Evolutionary conservation across 2,888 invertebrate genomes (phyloP), one percentile per base, ranked within the genome.

Genomic region (Deilephila porcellus): DNA sequence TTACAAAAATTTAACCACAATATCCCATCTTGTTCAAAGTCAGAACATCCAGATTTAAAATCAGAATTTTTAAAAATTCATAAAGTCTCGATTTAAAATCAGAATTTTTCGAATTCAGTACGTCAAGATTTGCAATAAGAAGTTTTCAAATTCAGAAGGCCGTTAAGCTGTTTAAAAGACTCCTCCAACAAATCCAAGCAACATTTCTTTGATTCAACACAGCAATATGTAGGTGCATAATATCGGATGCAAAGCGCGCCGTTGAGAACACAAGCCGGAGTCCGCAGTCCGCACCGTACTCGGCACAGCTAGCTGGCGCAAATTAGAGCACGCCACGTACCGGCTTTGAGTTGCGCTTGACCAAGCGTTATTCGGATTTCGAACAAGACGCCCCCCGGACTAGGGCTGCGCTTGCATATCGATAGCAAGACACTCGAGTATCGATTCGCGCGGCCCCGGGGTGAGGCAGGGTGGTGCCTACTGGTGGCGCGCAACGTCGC

Each of bases 321-420:
- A 93, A 93, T 93, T 93, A 93, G 90, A 91, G 86, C 88, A 84
- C 83, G 83, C 86, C 86, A 87, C 90, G 89, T 85, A 84, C 86
- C 86, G 86, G 91, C 91, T 92, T 92, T 90, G 91, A 91, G 90
- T 89, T 88, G 90, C 90, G 93, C 92, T 93, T 93, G 93, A 92
- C 93, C 93, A 90, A 92, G 93, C 93, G 93, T 92, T 91, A 93
- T 91, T 91, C 88, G 90, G 89, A 91, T 89, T 90, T 89, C 90
- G 88, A 90, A 88, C 91, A 93, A 92, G 93, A 91, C 90, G 90
- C 87, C 80, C 78, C 87, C 79, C 77, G 83, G 79, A 79, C 83
- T 89, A 91, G 91, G 79, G 91, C 78, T 82, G 86, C 77, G 82
- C 76, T 78, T 81, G 83, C 81, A 80, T 82, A 79, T 82, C 90